Base-by-base conservation (phyloP, 2,888 invertebrate genomes). In the Scaeva pyrastri region DNA sequence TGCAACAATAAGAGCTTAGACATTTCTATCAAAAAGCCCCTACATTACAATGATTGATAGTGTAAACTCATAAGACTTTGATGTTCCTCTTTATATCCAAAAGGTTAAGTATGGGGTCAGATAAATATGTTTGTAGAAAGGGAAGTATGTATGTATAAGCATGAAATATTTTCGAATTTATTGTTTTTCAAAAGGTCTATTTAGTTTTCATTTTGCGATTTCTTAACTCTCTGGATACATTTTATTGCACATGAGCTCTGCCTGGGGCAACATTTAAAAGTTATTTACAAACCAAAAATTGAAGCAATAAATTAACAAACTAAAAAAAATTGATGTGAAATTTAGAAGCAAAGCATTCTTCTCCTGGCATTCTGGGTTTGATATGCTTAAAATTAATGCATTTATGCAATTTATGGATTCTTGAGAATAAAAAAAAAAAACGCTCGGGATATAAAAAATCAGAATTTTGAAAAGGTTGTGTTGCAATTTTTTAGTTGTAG, bases 61-160 rank as follows among this genome's bases (percentile, higher is more conserved):
- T 55, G 26, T 5, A 58, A 26, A 36, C 39, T 58, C 2, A 19
- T 12, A 14, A 19, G 12, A 14, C 58, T 39, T 58, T 58, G 58
- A 58, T 58, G 58, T 58, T 58, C 12, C 16, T 11, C 1, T 19
- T 21, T 39, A 19, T 0, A 58, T 58, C 58, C 7, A 58, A 23
- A 50, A 58, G 58, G 58, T 58, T 58, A 58, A 58, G n/a, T 58
- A 39, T 19, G 58, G 3, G 58, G 39, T 58, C 6, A 58, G 58
- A 58, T n/a, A n/a, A n/a, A n/a, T 58, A 36, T 31, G 12, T 31
- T 31, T 1, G 36, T 7, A 58, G n/a, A n/a, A n/a, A n/a, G n/a
- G n/a, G n/a, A n/a, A n/a, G n/a, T n/a, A 58, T 58, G 14, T 2
- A 14, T 11, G 31, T 2, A 26, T 2, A 26, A 26, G 8, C 6